These are phyloP conservation scores for Drosophila neonasuta DNA, from an alignment of 2,888 invertebrate species.

Conservation along the genomic window DNA sequence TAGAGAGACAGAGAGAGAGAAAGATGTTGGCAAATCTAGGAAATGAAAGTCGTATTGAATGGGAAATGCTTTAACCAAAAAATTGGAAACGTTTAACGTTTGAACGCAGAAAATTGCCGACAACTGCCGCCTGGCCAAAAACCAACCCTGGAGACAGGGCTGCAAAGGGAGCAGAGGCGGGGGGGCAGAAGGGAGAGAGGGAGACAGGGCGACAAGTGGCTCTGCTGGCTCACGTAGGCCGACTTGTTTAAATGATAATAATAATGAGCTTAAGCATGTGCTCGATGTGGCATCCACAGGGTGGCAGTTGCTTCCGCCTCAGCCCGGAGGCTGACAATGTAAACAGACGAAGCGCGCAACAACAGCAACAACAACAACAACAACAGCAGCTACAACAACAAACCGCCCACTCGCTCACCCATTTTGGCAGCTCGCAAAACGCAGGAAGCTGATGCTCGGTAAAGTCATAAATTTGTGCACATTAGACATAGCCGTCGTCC, in stretches of 20 bases:
- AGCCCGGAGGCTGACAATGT: conserved; percentile 62
- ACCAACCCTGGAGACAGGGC: conserved; percentile 56
- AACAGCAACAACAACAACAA: conserved; percentile 39
- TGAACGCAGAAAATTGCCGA: conserved; percentile 58
- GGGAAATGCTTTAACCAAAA: conserved; percentile 42
- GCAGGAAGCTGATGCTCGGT: conserved; percentile 28
- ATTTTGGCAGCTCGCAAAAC: conserved; percentile 18
- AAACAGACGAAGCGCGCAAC: conserved; percentile 50
- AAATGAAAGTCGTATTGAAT: conserved; percentile 35
- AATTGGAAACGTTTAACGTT: conserved; percentile 75
- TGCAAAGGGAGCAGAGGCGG: not conserved
- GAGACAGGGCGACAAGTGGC: conserved; percentile 43
- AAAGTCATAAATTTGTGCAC: conserved; percentile 80
- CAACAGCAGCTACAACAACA: conserved; percentile 39
- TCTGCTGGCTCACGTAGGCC: conserved; percentile 56
- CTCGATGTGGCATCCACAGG: conserved; percentile 47
- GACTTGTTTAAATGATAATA: conserved; percentile 77
- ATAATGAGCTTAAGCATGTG: conserved; percentile 79
- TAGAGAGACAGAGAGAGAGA: not conserved
- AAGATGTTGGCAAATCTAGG: conserved; percentile 26
- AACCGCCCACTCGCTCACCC: conserved; percentile 53
- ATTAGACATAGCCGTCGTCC: conserved; percentile 78
- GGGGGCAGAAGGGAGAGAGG: not conserved
- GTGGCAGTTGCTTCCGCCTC: conserved; percentile 45
- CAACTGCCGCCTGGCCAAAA: conserved; percentile 26